phyloP scores from a whole-genome alignment of 2,113 vertebrate genomes.

The Hippocampus comes region DNA sequence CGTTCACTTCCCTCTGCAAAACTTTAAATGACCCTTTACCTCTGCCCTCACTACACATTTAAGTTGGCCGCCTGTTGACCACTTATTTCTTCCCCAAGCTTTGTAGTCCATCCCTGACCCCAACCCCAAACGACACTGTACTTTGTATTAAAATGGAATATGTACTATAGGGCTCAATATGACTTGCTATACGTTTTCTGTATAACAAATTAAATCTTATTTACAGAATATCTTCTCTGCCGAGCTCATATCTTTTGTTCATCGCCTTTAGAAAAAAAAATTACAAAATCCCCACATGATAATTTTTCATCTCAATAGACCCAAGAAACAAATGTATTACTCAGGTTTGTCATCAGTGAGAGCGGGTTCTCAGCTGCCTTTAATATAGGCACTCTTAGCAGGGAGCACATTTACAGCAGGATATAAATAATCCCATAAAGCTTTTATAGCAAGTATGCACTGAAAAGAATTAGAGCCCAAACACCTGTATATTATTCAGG shows the following conservation, averaged over 20 bases:
- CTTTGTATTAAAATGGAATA: constrained; percentile 81
- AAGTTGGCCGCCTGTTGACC: constrained; percentile 75
- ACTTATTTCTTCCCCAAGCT: constrained; percentile 83
- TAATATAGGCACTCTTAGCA: not conserved
- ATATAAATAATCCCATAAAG: not conserved
- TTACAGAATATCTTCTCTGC: constrained; percentile 74
- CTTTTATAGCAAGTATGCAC: not conserved
- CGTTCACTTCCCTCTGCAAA: constrained; percentile 54
- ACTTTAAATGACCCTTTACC: constrained; percentile 71
- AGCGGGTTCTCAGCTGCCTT: not conserved
- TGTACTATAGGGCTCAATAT: constrained; percentile 79
- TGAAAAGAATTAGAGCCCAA: not conserved
- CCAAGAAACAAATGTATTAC: not conserved
- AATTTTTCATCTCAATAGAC: not conserved
- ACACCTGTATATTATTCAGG: not conserved
- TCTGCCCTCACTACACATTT: constrained; percentile 70
- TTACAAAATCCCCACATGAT: not conserved
- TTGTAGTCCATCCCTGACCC: constrained; percentile 77
- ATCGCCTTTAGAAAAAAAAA: no score
- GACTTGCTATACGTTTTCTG: constrained; percentile 81
- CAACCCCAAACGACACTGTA: constrained; percentile 71
- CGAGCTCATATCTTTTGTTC: constrained; percentile 12
- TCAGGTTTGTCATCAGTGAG: not conserved
- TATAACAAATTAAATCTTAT: constrained; percentile 88
- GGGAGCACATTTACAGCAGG: not conserved